phyloP scores from a whole-genome alignment of 2,113 vertebrate genomes.

The Hyperopisus bebe region DNA sequence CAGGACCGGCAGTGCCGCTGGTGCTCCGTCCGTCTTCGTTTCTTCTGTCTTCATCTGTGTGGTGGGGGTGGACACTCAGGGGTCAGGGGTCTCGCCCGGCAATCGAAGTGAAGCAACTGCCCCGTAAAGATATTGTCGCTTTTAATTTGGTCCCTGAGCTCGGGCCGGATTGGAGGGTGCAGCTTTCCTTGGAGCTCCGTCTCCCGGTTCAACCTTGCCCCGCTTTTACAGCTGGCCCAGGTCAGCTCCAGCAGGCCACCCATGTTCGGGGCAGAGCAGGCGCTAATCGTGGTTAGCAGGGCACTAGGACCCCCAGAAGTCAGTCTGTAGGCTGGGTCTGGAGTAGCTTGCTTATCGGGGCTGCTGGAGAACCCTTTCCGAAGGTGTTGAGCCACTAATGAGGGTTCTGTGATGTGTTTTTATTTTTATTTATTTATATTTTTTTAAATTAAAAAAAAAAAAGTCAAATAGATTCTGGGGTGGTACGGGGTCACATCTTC shows the following conservation, averaged over 20 bases:
- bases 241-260: slow-evolving; percentile 15
- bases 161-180: slow-evolving; percentile 20
- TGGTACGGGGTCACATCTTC: background rate
- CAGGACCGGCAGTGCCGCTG: background rate
- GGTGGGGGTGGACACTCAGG: background rate
- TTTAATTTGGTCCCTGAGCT: slow-evolving; percentile 19
- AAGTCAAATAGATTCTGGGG: too few relatives aligned
- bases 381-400: background rate
- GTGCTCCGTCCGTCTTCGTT: background rate
- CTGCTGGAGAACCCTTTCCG: background rate
- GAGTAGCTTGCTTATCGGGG: background rate
- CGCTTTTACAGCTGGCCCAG: slow-evolving; percentile 27
- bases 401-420: background rate
- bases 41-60: background rate
- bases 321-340: background rate
- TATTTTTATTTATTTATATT: too few relatives aligned
- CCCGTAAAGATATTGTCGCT: slow-evolving; percentile 2
- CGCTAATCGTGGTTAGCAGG: background rate
- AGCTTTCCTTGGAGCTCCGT: slow-evolving; percentile 41
- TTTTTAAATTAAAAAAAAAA: too few relatives aligned
- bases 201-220: slow-evolving; percentile 27
- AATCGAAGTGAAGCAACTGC: background rate
- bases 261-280: slow-evolving; percentile 1
- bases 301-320: background rate
- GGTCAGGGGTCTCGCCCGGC: background rate